These are phyloP conservation scores for Eclectus roratus DNA, from an alignment of 2,113 vertebrate genomes.

Conservation along the genomic window DNA sequence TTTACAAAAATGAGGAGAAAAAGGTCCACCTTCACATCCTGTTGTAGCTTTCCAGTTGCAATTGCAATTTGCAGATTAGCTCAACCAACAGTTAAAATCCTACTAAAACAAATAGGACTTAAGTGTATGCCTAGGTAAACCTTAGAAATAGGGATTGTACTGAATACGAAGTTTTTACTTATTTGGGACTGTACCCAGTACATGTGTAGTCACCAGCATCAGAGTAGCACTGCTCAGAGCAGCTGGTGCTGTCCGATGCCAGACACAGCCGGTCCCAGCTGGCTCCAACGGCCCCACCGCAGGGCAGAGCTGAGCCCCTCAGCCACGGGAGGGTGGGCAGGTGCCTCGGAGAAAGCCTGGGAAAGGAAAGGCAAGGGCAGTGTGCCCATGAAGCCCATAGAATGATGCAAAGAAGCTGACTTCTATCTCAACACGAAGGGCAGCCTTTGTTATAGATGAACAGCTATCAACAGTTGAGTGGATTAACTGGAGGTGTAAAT, in stretches of 20 bases:
- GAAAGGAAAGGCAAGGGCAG: not conserved
- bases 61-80: not conserved
- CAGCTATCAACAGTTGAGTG: not conserved
- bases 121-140: not conserved
- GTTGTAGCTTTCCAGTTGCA: not conserved
- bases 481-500: not conserved
- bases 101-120: not conserved
- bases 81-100: not conserved
- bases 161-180: not conserved
- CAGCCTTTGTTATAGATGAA: not conserved
- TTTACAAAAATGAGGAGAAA: not conserved
- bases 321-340: not conserved
- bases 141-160: not conserved
- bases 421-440: not conserved
- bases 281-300: rapidly evolving
- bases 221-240: not conserved
- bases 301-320: not conserved
- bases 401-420: not conserved
- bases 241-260: not conserved
- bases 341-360: rapidly evolving
- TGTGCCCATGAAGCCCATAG: not conserved
- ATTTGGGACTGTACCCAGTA: not conserved
- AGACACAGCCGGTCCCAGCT: not conserved
- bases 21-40: not conserved
- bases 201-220: not conserved